Conservation (phyloP, 2,888 invertebrate species). For the Epinotia nisella region DNA sequence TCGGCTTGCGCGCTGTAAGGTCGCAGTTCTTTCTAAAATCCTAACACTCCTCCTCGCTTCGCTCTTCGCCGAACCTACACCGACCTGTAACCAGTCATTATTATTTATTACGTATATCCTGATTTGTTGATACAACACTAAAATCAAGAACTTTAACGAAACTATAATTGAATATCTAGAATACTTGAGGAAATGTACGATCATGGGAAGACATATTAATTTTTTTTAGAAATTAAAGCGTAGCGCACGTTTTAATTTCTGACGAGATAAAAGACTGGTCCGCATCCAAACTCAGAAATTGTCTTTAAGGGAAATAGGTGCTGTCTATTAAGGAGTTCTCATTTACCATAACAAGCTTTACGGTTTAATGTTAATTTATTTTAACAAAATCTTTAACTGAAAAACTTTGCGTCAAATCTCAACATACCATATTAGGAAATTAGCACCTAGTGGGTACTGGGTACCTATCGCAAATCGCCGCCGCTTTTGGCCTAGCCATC, state of each 20-base stretch:
- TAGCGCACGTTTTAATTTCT: not conserved
- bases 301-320: not conserved
- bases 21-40: too few relatives aligned
- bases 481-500: slow-evolving; percentile 23
- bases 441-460: slow-evolving; percentile 9
- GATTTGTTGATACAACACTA: too few relatives aligned
- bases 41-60: too few relatives aligned
- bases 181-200: not conserved
- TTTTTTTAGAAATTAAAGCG: not conserved
- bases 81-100: too few relatives aligned
- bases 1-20: too few relatives aligned
- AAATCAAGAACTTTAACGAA: too few relatives aligned
- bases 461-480: too few relatives aligned
- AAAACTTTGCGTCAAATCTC: slow-evolving; percentile 12
- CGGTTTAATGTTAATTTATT: not conserved
- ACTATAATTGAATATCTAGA: too few relatives aligned
- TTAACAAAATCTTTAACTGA: slow-evolving; percentile 6
- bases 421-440: slow-evolving; percentile 23
- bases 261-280: not conserved
- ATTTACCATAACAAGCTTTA: not conserved
- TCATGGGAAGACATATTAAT: not conserved
- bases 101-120: too few relatives aligned
- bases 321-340: too few relatives aligned
- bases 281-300: not conserved
- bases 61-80: too few relatives aligned